These are phyloP conservation scores for Glandiceps talaboti DNA, from an alignment of 53 echinoderm and acorn worm species.

Conservation along the genomic window DNA sequence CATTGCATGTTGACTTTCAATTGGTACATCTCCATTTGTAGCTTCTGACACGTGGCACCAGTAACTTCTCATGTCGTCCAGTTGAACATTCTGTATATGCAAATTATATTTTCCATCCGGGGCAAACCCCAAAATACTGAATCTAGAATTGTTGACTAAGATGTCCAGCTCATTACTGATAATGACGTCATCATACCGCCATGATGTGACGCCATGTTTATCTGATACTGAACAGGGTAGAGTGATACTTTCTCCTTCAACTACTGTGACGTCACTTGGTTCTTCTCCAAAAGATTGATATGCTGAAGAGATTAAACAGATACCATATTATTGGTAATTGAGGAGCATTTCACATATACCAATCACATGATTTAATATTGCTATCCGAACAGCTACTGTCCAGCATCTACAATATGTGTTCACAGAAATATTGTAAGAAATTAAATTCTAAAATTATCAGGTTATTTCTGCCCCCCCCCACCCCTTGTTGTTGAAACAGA, in stretches of 20 bases:
- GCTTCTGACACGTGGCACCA: slow-evolving; percentile 45
- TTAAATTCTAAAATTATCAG: too few species aligned
- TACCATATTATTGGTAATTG: too few species aligned
- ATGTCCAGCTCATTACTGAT: not conserved
- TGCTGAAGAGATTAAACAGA: too few species aligned
- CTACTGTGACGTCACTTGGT: slow-evolving; percentile 39
- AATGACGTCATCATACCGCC: not conserved
- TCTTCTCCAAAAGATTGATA: slow-evolving; percentile 36
- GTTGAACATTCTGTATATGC: not conserved
- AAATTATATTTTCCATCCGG: not conserved
- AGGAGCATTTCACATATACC: too few species aligned
- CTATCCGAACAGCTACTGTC: too few species aligned
- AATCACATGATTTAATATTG: too few species aligned
- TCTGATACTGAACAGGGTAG: not conserved
- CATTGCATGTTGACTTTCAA: slow-evolving; percentile 39
- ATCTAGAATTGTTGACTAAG: not conserved
- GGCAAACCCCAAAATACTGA: not conserved
- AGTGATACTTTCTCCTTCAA: slow-evolving; percentile 27
- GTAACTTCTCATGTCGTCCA: slow-evolving; percentile 44
- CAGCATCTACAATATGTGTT: too few species aligned
- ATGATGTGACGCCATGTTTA: not conserved
- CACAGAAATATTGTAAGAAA: too few species aligned
- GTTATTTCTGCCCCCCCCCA: too few species aligned
- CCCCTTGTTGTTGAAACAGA: too few species aligned
- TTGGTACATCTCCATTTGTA: slow-evolving; percentile 44